A percentile compares a stretch with the other conserved stretches of the same genome.
Evolutionary conservation across 2,888 invertebrate genomes (phyloP).

Genomic region (Drosophila tripunctata): DNA sequence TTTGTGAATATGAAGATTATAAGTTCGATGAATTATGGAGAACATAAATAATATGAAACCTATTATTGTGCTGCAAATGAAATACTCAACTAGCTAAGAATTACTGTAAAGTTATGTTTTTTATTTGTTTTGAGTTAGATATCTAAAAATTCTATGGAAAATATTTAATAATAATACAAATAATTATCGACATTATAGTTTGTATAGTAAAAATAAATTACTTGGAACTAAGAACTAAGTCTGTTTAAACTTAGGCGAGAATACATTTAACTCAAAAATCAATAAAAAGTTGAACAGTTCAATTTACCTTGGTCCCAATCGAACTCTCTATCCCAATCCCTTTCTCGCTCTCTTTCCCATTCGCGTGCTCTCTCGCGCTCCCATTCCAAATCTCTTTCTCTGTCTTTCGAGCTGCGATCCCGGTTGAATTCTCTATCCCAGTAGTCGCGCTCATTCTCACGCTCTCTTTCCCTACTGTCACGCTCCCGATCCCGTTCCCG

Average conservation of each 20-base stretch:
- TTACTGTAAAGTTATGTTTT: slow-evolving; percentile 16
- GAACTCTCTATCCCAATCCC: slow-evolving; percentile 84
- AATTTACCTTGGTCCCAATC: slow-evolving; percentile 84
- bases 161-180: slow-evolving; percentile 19
- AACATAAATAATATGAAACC: slow-evolving; percentile 4
- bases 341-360: slow-evolving; percentile 84
- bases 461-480: slow-evolving; percentile 70
- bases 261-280: slow-evolving; percentile 34
- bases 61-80: slow-evolving; percentile 16
- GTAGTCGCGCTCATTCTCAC: slow-evolving; percentile 80
- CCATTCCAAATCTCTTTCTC: slow-evolving; percentile 82
- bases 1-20: neutral
- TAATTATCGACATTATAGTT: slow-evolving; percentile 10
- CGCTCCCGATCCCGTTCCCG: slow-evolving; percentile 84
- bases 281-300: slow-evolving; percentile 31
- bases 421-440: slow-evolving; percentile 81
- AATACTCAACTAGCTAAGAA: slow-evolving; percentile 17
- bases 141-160: slow-evolving; percentile 30
- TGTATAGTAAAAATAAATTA: slow-evolving; percentile 32
- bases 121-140: slow-evolving; percentile 13
- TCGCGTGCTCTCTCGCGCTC: slow-evolving; percentile 83
- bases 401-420: slow-evolving; percentile 74
- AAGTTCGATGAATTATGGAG: slow-evolving; percentile 8
- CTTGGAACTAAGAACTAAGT: slow-evolving; percentile 16
- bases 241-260: slow-evolving; percentile 38